Conservation (phyloP, 2,113 vertebrate genomes). For the Poecile atricapillus region DNA sequence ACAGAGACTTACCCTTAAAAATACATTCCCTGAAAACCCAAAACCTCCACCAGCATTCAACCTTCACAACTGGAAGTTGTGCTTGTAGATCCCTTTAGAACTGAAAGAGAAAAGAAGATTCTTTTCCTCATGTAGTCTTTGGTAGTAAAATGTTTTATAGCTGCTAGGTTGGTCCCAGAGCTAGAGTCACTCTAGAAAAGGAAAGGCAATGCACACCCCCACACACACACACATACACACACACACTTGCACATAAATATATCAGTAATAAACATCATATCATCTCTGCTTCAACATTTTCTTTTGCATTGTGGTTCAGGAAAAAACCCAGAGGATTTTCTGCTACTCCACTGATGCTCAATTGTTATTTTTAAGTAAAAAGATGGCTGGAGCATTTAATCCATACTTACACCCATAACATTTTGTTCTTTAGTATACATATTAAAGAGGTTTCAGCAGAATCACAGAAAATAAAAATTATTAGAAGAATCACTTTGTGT, state of each 20-base stretch:
- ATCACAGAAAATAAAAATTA: not conserved
- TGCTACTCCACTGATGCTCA: not conserved
- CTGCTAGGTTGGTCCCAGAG: not conserved
- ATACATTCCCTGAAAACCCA: not conserved
- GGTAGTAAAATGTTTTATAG: not conserved
- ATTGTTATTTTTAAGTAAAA: not conserved
- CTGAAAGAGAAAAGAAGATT: not conserved
- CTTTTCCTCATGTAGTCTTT: not conserved
- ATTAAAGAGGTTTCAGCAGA: not conserved
- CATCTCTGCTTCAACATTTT: not conserved
- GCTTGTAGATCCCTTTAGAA: not conserved
- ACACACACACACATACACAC: not conserved
- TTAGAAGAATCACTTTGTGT: not conserved
- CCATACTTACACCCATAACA: not conserved
- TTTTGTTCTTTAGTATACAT: not conserved
- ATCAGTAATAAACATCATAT: not conserved
- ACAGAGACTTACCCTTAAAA: not conserved
- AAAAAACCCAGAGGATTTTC: not conserved
- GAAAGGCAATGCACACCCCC: not conserved
- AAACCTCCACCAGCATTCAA: not conserved
- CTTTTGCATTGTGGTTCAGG: not conserved
- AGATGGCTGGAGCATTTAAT: not conserved
- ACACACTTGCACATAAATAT: fast-evolving
- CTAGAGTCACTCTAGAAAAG: not conserved
- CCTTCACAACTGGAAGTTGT: not conserved